A percentile compares a stretch with the other conserved stretches of the same genome.
Conservation (phyloP, 2,113 vertebrate genomes). For the Erythrolamprus reginae region DNA sequence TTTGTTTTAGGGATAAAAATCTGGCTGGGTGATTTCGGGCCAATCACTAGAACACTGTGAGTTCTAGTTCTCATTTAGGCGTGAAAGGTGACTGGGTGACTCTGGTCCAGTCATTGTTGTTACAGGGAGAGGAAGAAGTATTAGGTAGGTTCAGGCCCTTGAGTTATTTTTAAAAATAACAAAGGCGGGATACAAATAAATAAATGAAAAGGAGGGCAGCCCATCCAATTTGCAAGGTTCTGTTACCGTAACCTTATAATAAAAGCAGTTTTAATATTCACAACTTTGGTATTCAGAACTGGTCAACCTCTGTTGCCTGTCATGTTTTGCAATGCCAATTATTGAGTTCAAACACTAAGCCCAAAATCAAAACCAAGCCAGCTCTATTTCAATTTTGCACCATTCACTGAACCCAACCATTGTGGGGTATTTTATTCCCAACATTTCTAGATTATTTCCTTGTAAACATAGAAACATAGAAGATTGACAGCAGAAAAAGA, state of each 20-base stretch:
- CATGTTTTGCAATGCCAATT: background rate
- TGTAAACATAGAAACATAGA: no score
- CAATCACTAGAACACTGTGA: background rate
- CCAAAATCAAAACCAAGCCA: background rate
- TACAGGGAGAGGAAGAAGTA: background rate
- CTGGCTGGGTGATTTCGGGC: no score
- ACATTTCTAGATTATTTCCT: background rate
- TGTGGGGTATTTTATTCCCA: background rate
- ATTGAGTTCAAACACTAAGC: background rate
- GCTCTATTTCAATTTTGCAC: background rate
- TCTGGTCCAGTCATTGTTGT: background rate
- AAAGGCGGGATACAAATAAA: background rate
- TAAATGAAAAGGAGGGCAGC: background rate
- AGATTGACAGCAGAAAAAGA: no score
- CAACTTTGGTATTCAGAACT: background rate
- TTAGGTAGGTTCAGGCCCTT: background rate
- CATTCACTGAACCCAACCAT: background rate
- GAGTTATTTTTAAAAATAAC: background rate
- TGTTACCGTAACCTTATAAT: background rate
- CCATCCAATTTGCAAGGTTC: background rate
- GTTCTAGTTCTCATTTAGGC: background rate
- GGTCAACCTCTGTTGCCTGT: background rate
- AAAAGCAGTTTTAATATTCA: background rate
- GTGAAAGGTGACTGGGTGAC: background rate
- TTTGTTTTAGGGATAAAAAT: no score